Conservation (phyloP, 2,113 vertebrate genomes). For the Anseranas semipalmata region DNA sequence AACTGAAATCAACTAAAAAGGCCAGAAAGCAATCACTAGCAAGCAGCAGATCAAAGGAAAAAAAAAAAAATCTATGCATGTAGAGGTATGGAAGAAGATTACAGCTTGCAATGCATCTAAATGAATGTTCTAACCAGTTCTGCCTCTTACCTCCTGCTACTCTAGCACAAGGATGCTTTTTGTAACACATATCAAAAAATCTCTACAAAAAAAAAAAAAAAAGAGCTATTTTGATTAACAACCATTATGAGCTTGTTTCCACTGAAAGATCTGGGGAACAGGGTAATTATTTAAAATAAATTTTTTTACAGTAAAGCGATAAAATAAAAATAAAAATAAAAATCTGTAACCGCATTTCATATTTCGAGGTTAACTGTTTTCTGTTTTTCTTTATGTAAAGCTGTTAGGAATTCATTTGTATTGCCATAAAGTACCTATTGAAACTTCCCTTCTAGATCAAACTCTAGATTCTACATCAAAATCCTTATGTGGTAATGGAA, state of each 20-base stretch:
- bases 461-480: neutral
- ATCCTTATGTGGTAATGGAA: neutral
- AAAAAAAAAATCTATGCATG: neutral
- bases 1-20: neutral
- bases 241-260: neutral
- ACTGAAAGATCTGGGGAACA: neutral
- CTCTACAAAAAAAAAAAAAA: neutral
- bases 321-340: neutral
- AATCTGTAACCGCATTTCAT: neutral
- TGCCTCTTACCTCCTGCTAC: neutral
- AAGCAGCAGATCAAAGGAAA: neutral
- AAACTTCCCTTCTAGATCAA: neutral
- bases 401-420: neutral
- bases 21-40: neutral
- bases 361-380: neutral
- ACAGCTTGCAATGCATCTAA: neutral
- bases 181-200: neutral
- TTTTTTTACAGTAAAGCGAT: neutral
- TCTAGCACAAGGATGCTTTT: neutral
- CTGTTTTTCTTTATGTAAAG: neutral
- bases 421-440: neutral
- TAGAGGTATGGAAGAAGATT: neutral
- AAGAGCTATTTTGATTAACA: neutral
- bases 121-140: neutral
- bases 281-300: neutral